phyloP scores from a whole-genome alignment of 2,797 vertebrate species.

The Eupleurogrammus muticus region DNA sequence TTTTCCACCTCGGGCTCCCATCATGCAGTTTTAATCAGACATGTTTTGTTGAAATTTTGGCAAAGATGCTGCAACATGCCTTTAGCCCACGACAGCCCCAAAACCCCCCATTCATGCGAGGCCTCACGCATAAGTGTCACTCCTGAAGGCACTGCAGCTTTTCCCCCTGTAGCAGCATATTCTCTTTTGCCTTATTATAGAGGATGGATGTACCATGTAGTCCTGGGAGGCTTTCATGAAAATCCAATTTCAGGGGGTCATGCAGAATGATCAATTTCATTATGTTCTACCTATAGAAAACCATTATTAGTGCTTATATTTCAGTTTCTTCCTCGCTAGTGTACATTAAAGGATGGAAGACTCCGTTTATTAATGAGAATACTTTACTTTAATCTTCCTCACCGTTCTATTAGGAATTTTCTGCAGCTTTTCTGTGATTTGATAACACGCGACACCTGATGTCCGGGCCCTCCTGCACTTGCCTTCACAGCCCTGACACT shows the following conservation, averaged over 20 bases:
- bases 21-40: slow-evolving; percentile 70
- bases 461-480: slow-evolving; percentile 6
- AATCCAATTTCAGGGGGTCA: slow-evolving; percentile 73
- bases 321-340: slow-evolving; percentile 43
- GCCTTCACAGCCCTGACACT: slow-evolving; percentile 33
- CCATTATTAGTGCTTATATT: slow-evolving; percentile 59
- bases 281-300: slow-evolving; percentile 58
- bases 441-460: slow-evolving; percentile 33
- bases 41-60: slow-evolving; percentile 44
- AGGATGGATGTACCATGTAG: slow-evolving; percentile 36
- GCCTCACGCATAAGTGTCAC: slow-evolving; percentile 38
- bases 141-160: slow-evolving; percentile 28
- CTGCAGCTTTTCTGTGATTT: slow-evolving; percentile 34
- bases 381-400: slow-evolving; percentile 15
- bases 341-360: slow-evolving; percentile 48
- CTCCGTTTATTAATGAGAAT: slow-evolving; percentile 48
- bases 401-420: background rate
- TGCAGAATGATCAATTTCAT: slow-evolving; percentile 76
- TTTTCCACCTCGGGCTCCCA: slow-evolving; percentile 58
- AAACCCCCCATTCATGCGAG: slow-evolving; percentile 14
- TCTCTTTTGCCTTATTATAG: slow-evolving; percentile 24
- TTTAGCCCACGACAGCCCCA: slow-evolving; percentile 9
- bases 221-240: slow-evolving; percentile 63
- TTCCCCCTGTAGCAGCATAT: slow-evolving; percentile 26
- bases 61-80: slow-evolving; percentile 20